phyloP scores from a whole-genome alignment of 1,140 invertebrate genomes.

The Drosophila ohnishii region DNA sequence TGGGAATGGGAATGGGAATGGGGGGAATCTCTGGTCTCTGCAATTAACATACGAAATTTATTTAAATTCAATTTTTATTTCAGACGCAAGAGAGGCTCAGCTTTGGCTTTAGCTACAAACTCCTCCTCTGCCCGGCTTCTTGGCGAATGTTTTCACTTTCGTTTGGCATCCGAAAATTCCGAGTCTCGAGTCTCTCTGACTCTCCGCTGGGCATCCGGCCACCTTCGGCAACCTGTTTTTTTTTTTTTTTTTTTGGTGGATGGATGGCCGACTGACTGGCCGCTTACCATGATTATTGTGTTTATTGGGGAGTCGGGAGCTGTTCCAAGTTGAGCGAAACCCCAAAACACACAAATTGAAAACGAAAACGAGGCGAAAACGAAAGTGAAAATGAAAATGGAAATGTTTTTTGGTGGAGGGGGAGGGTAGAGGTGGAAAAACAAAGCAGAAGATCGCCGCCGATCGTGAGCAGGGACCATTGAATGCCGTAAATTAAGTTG shows the following conservation, averaged over 20 bases:
- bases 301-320: conserved; percentile 59
- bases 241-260: not conserved
- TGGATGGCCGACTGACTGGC: conserved; percentile 67
- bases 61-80: conserved; percentile 80
- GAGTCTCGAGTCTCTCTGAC: conserved; percentile 3
- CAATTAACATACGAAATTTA: conserved; percentile 81
- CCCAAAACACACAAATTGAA: conserved; percentile 75
- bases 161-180: conserved; percentile 74
- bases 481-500: conserved; percentile 76
- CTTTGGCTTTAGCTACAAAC: not conserved
- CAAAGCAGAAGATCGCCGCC: conserved; percentile 76
- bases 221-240: conserved; percentile 47
- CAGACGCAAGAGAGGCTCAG: not conserved
- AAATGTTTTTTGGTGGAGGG: conserved; percentile 56
- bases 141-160: conserved; percentile 75
- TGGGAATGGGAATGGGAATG: not conserved
- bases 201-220: conserved; percentile 42
- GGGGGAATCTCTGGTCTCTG: conserved; percentile 12
- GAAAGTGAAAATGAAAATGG: conserved; percentile 53
- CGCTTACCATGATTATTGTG: conserved; percentile 79
- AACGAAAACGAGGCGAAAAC: conserved; percentile 45
- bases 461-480: conserved; percentile 54
- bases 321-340: conserved; percentile 32
- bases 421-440: conserved; percentile 36
- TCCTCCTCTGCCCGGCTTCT: conserved; percentile 51